Conservation (phyloP, 2,888 invertebrate genomes). For the Latrodectus elegans region DNA sequence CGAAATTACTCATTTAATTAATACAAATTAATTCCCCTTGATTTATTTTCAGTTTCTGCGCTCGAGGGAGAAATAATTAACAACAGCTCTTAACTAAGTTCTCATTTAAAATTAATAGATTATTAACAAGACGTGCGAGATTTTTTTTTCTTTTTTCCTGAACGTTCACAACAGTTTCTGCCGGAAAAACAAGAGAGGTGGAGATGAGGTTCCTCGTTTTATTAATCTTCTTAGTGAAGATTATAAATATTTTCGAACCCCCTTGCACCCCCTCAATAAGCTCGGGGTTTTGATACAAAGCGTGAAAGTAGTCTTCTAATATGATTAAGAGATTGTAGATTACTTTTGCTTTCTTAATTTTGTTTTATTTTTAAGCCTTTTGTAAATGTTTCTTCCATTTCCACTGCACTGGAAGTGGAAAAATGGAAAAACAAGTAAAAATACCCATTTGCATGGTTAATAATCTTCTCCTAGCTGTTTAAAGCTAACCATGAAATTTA, state of each 20-base stretch:
- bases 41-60: constrained; percentile 22
- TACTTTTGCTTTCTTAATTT: constrained; percentile 1
- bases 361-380: not conserved
- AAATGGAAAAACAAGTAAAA: too few species aligned
- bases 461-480: too few species aligned
- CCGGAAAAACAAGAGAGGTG: not conserved
- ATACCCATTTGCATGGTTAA: too few species aligned
- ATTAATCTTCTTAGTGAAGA: constrained; percentile 53
- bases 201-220: constrained; percentile 13
- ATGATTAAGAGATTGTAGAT: constrained; percentile 23
- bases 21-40: constrained; percentile 60
- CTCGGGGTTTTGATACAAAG: not conserved
- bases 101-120: constrained; percentile 55
- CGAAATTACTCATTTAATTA: constrained; percentile 42
- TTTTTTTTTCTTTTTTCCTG: not conserved
- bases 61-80: constrained; percentile 52
- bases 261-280: not conserved
- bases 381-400: too few species aligned
- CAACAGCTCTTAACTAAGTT: constrained; percentile 33
- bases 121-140: constrained; percentile 33
- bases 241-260: constrained; percentile 28
- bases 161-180: not conserved
- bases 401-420: too few species aligned
- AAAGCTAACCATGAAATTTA: too few species aligned
- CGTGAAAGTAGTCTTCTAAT: constrained; percentile 34